Conservation (phyloP, 2,113 vertebrate species). For the Melanostigma gelatinosum region DNA sequence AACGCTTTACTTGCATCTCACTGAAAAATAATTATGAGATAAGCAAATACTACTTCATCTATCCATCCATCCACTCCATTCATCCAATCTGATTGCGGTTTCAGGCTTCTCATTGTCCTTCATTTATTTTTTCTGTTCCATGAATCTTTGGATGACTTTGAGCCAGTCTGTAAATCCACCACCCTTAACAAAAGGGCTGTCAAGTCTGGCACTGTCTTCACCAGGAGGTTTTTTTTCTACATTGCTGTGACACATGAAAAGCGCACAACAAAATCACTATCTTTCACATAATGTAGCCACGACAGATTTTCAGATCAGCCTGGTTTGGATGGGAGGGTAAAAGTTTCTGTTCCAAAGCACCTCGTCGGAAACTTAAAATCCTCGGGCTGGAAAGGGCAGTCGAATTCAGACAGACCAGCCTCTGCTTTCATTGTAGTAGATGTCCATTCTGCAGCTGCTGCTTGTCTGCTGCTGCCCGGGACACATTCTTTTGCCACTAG, state of each 20-base stretch:
- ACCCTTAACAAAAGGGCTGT: neutral
- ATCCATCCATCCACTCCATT: neutral
- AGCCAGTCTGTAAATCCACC: neutral
- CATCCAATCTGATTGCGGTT: neutral
- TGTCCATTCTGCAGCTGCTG: neutral
- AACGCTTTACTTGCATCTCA: neutral
- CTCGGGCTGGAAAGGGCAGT: neutral
- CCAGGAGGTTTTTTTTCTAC: neutral
- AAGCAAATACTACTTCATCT: neutral
- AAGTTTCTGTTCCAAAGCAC: neutral
- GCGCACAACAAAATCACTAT: neutral
- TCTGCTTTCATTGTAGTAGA: neutral
- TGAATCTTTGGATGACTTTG: neutral
- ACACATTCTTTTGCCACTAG: neutral
- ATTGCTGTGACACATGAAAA: neutral
- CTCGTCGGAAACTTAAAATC: neutral
- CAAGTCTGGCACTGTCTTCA: neutral
- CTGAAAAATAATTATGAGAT: slow-evolving; percentile 8
- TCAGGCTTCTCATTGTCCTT: neutral
- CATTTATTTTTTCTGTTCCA: neutral
- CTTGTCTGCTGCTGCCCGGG: neutral
- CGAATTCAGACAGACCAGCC: neutral
- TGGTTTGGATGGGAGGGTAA: neutral
- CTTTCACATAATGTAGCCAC: neutral
- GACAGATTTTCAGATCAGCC: neutral